Evolutionary conservation across 2,888 invertebrate species (phyloP).

Genomic region (Pecten maximus): DNA sequence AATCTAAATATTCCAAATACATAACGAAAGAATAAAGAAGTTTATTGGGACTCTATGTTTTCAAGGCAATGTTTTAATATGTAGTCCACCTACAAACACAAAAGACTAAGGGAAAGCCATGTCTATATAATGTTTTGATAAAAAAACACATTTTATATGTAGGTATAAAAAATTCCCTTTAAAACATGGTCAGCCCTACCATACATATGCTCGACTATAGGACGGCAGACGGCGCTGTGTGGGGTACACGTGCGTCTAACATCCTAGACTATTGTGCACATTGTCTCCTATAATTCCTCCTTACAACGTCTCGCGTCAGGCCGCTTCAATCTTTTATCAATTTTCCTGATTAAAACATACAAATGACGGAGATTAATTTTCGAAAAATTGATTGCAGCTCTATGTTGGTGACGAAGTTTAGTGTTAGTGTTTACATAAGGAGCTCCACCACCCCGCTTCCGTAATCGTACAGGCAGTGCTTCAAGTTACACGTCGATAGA

Average conservation of each 20-base stretch:
- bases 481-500: neutral
- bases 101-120: too few species aligned
- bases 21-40: too few species aligned
- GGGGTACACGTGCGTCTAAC: neutral
- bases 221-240: constrained; percentile 11
- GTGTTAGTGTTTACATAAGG: neutral
- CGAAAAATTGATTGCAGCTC: neutral
- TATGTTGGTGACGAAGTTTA: neutral
- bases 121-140: too few species aligned
- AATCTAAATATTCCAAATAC: too few species aligned
- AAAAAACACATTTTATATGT: too few species aligned
- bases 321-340: neutral
- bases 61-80: too few species aligned
- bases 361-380: constrained; percentile 14
- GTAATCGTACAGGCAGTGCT: neutral
- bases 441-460: neutral
- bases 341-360: constrained; percentile 13
- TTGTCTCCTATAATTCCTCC: neutral
- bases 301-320: neutral
- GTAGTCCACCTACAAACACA: too few species aligned
- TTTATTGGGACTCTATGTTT: too few species aligned
- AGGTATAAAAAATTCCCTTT: too few species aligned
- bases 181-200: neutral
- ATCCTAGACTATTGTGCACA: neutral
- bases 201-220: neutral